phyloP scores from a whole-genome alignment of 2,113 vertebrate genomes.

The Canis aureus region DNA sequence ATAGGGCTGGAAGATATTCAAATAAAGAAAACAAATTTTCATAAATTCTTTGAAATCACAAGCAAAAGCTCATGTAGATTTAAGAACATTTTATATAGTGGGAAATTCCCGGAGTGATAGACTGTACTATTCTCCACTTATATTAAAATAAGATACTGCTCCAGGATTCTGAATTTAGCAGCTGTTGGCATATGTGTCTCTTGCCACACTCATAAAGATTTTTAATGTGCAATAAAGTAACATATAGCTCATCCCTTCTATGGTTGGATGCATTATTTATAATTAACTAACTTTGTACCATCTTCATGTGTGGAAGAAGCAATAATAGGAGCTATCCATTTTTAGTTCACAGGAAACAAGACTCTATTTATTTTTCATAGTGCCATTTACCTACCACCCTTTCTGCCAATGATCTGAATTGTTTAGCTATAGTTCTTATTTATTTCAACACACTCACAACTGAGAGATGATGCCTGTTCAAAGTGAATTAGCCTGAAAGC shows the following conservation, averaged over 20 bases:
- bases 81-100: slow-evolving; percentile 46
- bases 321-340: slow-evolving; percentile 69
- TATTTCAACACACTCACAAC: background rate
- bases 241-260: slow-evolving; percentile 53
- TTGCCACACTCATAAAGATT: slow-evolving; percentile 72
- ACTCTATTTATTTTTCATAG: slow-evolving; percentile 46
- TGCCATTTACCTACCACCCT: slow-evolving; percentile 43
- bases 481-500: background rate
- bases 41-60: slow-evolving; percentile 63
- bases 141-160: slow-evolving; percentile 68
- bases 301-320: slow-evolving; percentile 45
- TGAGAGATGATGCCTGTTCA: background rate
- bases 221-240: slow-evolving; percentile 56
- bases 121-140: slow-evolving; percentile 28
- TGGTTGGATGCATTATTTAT: slow-evolving; percentile 71
- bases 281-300: slow-evolving; percentile 62
- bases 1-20: slow-evolving; percentile 25
- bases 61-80: slow-evolving; percentile 66
- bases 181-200: slow-evolving; percentile 72
- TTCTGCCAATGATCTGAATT: slow-evolving; percentile 7
- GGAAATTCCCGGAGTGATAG: slow-evolving; percentile 45
- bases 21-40: slow-evolving; percentile 64
- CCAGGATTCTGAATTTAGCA: slow-evolving; percentile 67
- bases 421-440: slow-evolving; percentile 19
- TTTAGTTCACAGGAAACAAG: slow-evolving; percentile 60